Evolutionary conservation across 2,797 vertebrate species (phyloP).

Genomic region (Xiphophorus birchmanni): DNA sequence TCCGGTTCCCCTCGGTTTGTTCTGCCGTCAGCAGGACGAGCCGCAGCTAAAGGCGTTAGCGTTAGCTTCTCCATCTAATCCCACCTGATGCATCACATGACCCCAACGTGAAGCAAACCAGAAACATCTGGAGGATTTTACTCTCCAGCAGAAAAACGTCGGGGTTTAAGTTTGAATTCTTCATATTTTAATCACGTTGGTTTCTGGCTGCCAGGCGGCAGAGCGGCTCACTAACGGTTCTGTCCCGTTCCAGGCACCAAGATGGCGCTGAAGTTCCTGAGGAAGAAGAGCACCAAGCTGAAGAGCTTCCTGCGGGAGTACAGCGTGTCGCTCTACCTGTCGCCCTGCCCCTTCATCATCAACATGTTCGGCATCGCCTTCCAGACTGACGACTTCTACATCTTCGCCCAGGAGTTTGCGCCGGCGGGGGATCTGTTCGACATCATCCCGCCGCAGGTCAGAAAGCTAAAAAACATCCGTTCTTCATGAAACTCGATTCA

Average conservation of each 20-base stretch:
- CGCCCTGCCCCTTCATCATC: conserved; percentile 84
- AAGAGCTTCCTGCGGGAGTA: conserved; percentile 85
- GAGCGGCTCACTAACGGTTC: conserved; percentile 28
- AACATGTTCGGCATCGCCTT: conserved; percentile 86
- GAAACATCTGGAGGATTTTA: conserved; percentile 24
- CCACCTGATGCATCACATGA: conserved; percentile 2
- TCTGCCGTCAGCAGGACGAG: too few relatives aligned
- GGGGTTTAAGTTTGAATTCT: conserved; percentile 38
- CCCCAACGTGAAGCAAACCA: conserved; percentile 2
- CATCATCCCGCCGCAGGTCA: conserved; percentile 86
- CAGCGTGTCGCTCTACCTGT: conserved; percentile 84
- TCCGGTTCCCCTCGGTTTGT: too few relatives aligned
- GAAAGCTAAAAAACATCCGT: conserved; percentile 4
- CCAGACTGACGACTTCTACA: conserved; percentile 82
- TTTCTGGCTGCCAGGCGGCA: conserved; percentile 19
- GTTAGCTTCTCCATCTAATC: background rate
- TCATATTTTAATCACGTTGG: conserved; percentile 56
- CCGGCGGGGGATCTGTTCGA: conserved; percentile 84
- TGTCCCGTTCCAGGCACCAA: conserved; percentile 74
- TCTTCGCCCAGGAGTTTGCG: conserved; percentile 85
- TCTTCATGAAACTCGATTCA: too few relatives aligned
- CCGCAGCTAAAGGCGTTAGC: background rate
- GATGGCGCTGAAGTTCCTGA: conserved; percentile 85
- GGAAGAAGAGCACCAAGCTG: conserved; percentile 85
- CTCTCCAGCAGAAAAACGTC: conserved; percentile 7